Evolutionary conservation across 2,113 vertebrate species (phyloP), one percentile per base, ranked within the genome.

Genomic region (Otus sunia): DNA sequence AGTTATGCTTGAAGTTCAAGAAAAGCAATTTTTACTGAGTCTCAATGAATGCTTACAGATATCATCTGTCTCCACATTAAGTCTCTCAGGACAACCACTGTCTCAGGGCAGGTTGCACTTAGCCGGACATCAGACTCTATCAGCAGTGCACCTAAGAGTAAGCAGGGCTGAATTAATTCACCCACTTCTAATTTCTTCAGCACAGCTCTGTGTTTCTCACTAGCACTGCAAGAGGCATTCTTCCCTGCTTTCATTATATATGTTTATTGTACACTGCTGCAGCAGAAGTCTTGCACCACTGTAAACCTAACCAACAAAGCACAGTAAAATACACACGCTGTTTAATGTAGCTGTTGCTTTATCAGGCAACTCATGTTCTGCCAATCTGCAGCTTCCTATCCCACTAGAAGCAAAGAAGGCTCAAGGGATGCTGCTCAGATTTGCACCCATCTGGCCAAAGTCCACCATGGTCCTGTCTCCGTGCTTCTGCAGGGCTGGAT

Each of bases 181-280:
- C 20, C 7, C 0, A 2, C 29, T 55, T 64, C 27, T 32, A 5
- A 55, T 76, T 41, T 45, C 23, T n/a, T 47, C 55, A 55, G 58
- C 36, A 43, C 4, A 79, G 59, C 52, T 53, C 68, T n/a, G 22
- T 85, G 47, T 37, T 55, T 75, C 73, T 59, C 14, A 34, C 23
- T 3, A 21, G 14, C 27, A 30, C 34, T 26, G 17, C 20, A 85
- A 72, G 3, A 68, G 53, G 20, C 2, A 1, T 18, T 26, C 39
- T 56, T 78, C 25, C 30, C 41, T 87, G 18, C n/a, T 47, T 63
- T 53, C 52, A 29, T 30, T 49, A 9, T 1, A 3, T 5, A 13
- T 0, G 0, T 9, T 50, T 39, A 25, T 11, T 62, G 36, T 15
- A 34, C 2, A 0, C 19, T 43, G 58, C 82, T 49, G n/a, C 49